A percentile compares a stretch with the other conserved stretches of the same genome.
Evolutionary conservation across 1,140 invertebrate genomes (phyloP).

Genomic region (Caerostris darwini): DNA sequence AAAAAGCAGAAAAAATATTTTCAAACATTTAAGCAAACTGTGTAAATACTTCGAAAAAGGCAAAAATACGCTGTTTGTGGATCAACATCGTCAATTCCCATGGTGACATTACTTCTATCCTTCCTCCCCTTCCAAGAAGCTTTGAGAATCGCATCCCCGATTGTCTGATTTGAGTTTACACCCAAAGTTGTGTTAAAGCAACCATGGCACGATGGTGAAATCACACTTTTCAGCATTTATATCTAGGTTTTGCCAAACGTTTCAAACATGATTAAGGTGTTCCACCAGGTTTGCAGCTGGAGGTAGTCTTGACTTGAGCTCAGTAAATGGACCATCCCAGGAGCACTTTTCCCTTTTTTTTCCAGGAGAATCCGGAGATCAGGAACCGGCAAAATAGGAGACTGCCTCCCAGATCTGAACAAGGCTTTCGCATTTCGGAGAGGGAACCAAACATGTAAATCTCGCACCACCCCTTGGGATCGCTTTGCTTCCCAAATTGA

Average conservation of each 20-base stretch:
- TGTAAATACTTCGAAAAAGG: not conserved
- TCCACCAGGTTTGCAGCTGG: not conserved
- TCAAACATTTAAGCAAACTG: not conserved
- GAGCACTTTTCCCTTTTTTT: conserved; percentile 41
- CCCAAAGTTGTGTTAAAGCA: not conserved
- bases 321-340: conserved; percentile 58
- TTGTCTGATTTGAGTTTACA: conserved; percentile 13
- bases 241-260: not conserved
- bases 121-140: not conserved
- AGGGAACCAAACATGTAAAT: conserved; percentile 51
- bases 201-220: conserved; percentile 19
- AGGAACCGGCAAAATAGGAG: conserved; percentile 54
- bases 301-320: not conserved
- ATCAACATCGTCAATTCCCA: not conserved
- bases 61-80: not conserved
- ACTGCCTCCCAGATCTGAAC: conserved; percentile 41
- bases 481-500: conserved; percentile 60
- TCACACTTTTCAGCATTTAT: not conserved
- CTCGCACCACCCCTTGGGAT: not conserved
- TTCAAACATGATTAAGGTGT: conserved; percentile 16
- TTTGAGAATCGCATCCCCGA: not conserved
- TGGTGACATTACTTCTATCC: not conserved
- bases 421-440: conserved; percentile 64
- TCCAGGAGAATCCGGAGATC: conserved; percentile 29
- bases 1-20: not conserved